Evolutionary conservation across 2,888 invertebrate genomes (phyloP).

Genomic region (Euzophera pinguis): DNA sequence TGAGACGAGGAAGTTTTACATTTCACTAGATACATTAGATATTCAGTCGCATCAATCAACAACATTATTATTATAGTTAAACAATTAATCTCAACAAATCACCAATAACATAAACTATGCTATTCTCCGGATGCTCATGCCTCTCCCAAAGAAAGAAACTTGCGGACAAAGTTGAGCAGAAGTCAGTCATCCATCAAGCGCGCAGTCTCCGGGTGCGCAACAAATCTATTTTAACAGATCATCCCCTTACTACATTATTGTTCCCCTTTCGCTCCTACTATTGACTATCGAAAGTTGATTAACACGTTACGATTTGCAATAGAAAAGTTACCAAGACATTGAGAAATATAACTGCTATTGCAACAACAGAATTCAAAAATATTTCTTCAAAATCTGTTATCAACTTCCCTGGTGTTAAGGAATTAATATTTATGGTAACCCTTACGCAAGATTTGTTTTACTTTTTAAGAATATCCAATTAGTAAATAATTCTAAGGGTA

Average conservation of each 20-base stretch:
- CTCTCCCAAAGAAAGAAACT: slow-evolving; percentile 38
- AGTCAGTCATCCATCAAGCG: slow-evolving; percentile 68
- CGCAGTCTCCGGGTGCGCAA: slow-evolving; percentile 62
- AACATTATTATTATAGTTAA: slow-evolving; percentile 26
- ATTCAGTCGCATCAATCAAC: slow-evolving; percentile 64
- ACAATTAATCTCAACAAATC: slow-evolving; percentile 40
- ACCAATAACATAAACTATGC: slow-evolving; percentile 49
- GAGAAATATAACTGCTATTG: no score
- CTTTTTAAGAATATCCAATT: no score
- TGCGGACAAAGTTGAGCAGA: slow-evolving; percentile 51
- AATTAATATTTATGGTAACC: no score
- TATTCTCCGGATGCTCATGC: slow-evolving; percentile 31
- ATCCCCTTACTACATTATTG: slow-evolving; percentile 66
- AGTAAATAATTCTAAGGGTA: no score
- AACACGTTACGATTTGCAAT: not conserved
- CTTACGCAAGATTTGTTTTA: no score
- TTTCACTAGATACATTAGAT: slow-evolving; percentile 34
- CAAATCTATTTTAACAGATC: slow-evolving; percentile 74
- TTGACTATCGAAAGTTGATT: slow-evolving; percentile 35
- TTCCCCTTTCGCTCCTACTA: slow-evolving; percentile 56
- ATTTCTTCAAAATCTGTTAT: no score
- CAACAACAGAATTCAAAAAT: no score
- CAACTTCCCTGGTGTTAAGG: no score
- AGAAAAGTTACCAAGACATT: not conserved
- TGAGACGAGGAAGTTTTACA: slow-evolving; percentile 21